Evolutionary conservation across 2,888 invertebrate species (phyloP).

Genomic region (Hemithea aestivaria): DNA sequence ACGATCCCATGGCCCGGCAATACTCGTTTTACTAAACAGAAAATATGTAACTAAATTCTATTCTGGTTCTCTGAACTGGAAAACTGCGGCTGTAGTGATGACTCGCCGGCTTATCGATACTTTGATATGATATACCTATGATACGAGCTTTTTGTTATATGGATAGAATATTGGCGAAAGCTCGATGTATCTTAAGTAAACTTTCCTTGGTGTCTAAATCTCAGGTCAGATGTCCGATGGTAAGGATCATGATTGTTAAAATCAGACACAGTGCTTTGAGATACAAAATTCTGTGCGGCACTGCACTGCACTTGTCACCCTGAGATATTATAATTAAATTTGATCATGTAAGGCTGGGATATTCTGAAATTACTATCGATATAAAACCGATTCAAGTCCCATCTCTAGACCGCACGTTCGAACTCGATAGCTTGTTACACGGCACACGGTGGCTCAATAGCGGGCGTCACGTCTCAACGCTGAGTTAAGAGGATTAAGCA

Average conservation of each 20-base stretch:
- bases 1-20: conserved; percentile 25
- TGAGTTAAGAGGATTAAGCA: conserved; percentile 36
- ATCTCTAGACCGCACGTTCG: not conserved
- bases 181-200: too few relatives aligned
- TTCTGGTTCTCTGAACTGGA: conserved; percentile 53
- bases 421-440: conserved; percentile 27
- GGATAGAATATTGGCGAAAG: too few relatives aligned
- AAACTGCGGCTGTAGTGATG: conserved; percentile 41
- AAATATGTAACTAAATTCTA: conserved; percentile 56
- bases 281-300: too few relatives aligned
- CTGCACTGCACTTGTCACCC: too few relatives aligned
- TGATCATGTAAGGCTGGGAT: too few relatives aligned
- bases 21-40: conserved; percentile 47
- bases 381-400: conserved; percentile 4
- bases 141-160: too few relatives aligned
- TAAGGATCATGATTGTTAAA: too few relatives aligned
- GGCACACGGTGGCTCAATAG: conserved; percentile 29
- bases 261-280: too few relatives aligned
- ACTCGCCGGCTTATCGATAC: conserved; percentile 1
- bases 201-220: too few relatives aligned
- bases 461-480: conserved; percentile 34
- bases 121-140: too few relatives aligned
- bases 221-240: too few relatives aligned
- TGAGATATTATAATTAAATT: too few relatives aligned
- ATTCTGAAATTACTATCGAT: conserved; percentile 20